These are phyloP conservation scores for Macrostomum lignano DNA, from an alignment of 1,140 invertebrate species.

Conservation along the genomic window DNA sequence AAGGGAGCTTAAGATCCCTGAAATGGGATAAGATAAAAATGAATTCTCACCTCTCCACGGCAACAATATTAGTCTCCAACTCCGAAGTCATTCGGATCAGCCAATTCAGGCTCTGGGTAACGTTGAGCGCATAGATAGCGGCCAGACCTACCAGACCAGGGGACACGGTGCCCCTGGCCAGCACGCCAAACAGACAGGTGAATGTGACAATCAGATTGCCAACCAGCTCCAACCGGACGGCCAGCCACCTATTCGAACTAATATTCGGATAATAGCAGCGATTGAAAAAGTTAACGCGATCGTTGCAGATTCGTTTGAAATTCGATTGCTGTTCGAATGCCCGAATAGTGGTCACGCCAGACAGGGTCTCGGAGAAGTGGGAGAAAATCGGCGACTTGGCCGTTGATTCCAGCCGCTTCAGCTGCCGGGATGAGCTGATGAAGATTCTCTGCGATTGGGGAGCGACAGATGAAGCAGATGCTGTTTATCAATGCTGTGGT, in stretches of 20 bases:
- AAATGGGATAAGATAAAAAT: too few relatives aligned
- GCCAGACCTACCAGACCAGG: slow-evolving; percentile 31
- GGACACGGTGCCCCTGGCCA: slow-evolving; percentile 33
- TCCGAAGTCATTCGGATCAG: slow-evolving; percentile 70
- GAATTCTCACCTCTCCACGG: slow-evolving; percentile 73
- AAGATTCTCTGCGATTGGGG: slow-evolving; percentile 49
- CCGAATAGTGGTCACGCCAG: slow-evolving; percentile 21
- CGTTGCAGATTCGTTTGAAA: slow-evolving; percentile 29
- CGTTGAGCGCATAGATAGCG: slow-evolving; percentile 31
- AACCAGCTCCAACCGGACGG: slow-evolving; percentile 21
- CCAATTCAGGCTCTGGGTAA: slow-evolving; percentile 76
- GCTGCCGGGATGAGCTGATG: slow-evolving; percentile 60
- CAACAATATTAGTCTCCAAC: slow-evolving; percentile 78
- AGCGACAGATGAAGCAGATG: too few relatives aligned
- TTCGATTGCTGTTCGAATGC: slow-evolving; percentile 21
- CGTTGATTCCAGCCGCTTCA: slow-evolving; percentile 75
- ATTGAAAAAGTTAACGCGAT: slow-evolving; percentile 2
- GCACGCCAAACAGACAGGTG: slow-evolving; percentile 53
- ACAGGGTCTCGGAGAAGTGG: slow-evolving; percentile 45
- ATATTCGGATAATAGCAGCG: background rate
- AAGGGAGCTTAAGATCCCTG: too few relatives aligned
- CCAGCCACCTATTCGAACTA: slow-evolving; percentile 13
- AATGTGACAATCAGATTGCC: slow-evolving; percentile 43
- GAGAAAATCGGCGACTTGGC: slow-evolving; percentile 90
- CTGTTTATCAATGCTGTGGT: too few relatives aligned